Conservation (phyloP, 2,113 vertebrate species). For the Mustelus asterias region DNA sequence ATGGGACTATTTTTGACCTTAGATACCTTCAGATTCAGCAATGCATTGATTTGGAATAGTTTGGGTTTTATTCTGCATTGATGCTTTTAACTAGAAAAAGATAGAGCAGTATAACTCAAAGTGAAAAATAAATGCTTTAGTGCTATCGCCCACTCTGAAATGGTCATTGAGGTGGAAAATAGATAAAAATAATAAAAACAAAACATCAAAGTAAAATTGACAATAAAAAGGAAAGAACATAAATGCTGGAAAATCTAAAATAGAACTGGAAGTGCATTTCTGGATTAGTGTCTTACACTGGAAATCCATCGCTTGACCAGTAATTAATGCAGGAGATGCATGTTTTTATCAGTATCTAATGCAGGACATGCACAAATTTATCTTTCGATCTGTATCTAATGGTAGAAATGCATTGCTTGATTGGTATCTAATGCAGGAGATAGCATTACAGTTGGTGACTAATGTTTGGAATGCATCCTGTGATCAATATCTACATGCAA, state of each 20-base stretch:
- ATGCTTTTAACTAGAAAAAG: not conserved
- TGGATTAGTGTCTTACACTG: not conserved
- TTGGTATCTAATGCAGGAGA: too few species aligned
- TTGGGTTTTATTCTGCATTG: not conserved
- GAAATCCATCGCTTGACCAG: not conserved
- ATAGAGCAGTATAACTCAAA: not conserved
- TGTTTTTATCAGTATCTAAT: not conserved
- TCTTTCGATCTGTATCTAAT: too few species aligned
- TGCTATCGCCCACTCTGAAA: not conserved
- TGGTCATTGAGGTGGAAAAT: not conserved
- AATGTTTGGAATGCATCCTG: too few species aligned
- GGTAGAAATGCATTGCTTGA: too few species aligned
- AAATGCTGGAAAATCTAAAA: not conserved
- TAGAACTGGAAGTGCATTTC: not conserved
- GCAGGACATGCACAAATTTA: too few species aligned
- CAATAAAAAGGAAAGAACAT: not conserved
- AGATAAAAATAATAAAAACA: not conserved
- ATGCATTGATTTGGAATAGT: not conserved
- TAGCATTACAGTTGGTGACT: too few species aligned
- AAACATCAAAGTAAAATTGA: not conserved
- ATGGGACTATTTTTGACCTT: not conserved
- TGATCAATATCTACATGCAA: too few species aligned
- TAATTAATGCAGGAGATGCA: not conserved
- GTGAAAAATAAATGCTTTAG: not conserved
- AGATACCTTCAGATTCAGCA: not conserved